phyloP scores from a whole-genome alignment of 1,140 invertebrate species.

The Sinonovacula constricta region DNA sequence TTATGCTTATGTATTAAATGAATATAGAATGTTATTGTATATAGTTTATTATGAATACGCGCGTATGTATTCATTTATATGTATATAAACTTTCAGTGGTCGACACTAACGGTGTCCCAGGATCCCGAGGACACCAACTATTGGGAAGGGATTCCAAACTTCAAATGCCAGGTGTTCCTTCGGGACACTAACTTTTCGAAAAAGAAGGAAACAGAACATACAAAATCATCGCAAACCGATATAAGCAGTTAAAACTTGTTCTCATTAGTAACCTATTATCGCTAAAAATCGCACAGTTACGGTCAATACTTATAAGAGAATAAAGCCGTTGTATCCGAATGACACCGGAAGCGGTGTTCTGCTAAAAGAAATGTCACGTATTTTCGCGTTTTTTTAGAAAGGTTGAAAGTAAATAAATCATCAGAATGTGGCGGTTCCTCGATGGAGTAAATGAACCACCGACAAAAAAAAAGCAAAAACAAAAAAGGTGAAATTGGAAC shows the following conservation, averaged over 20 bases:
- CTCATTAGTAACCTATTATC: background rate
- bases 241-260: background rate
- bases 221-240: background rate
- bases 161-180: background rate
- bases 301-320: background rate
- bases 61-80: no score
- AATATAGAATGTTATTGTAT: no score
- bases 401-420: no score
- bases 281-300: background rate
- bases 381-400: background rate
- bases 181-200: background rate
- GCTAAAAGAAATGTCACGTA: background rate
- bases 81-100: no score
- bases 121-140: background rate
- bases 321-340: background rate
- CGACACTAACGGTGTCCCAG: background rate
- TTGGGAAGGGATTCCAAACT: background rate
- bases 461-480: background rate
- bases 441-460: background rate
- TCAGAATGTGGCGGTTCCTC: background rate
- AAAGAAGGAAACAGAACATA: background rate
- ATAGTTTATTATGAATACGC: no score
- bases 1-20: no score
- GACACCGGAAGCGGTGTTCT: background rate
- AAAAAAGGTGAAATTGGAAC: background rate